phyloP scores from a whole-genome alignment of 1,140 invertebrate species.

The Drosophila persimilis region DNA sequence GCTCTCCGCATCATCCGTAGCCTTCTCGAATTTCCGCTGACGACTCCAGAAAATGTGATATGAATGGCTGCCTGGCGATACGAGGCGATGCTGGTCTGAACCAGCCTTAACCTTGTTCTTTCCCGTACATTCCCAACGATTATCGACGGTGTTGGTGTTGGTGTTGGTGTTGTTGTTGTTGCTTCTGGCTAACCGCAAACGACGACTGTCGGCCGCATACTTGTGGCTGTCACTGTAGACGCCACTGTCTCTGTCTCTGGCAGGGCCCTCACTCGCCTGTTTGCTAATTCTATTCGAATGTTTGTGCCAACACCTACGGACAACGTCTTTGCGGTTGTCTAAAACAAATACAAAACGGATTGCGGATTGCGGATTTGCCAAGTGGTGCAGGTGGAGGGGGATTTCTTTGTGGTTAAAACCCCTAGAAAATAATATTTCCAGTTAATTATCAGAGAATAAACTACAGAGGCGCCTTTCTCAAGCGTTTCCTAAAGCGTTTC shows the following conservation, averaged over 20 bases:
- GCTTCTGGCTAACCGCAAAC: slow-evolving; percentile 43
- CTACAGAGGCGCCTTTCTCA: background rate
- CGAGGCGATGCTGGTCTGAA: background rate
- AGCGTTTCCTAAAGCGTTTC: slow-evolving; percentile 8
- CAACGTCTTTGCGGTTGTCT: slow-evolving; percentile 59
- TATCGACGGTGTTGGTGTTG: slow-evolving; percentile 32
- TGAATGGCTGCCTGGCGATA: background rate
- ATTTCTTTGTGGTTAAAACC: background rate
- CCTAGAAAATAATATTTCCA: background rate
- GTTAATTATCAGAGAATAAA: background rate
- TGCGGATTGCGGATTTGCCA: slow-evolving; percentile 2
- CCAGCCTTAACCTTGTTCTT: too few species aligned
- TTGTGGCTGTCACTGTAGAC: slow-evolving; percentile 45
- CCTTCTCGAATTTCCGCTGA: slow-evolving; percentile 30
- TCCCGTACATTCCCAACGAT: slow-evolving; percentile 8
- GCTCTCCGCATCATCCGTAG: too few species aligned
- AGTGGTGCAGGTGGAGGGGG: background rate
- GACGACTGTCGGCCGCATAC: slow-evolving; percentile 46
- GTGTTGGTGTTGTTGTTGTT: background rate
- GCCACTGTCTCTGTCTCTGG: background rate
- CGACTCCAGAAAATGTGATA: slow-evolving; percentile 26
- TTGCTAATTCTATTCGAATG: slow-evolving; percentile 31
- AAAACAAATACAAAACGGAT: slow-evolving; percentile 19
- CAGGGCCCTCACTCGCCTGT: slow-evolving; percentile 15
- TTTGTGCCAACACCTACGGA: slow-evolving; percentile 48